phyloP scores from a whole-genome alignment of 2,888 invertebrate species.

The Trichopoda pennipes region DNA sequence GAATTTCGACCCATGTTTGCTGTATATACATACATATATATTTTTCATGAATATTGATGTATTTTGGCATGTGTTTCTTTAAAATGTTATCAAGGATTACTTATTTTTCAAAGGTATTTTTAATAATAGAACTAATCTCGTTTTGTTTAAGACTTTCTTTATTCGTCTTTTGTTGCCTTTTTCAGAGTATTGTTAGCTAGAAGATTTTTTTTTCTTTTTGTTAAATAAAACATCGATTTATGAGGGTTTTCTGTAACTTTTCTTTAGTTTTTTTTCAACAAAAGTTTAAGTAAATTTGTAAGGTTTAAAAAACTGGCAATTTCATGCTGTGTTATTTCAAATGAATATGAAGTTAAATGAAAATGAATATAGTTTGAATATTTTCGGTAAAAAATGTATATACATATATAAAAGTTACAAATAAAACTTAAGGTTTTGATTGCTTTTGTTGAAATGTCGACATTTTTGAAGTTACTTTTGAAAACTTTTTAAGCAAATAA shows the following conservation, averaged over 20 bases:
- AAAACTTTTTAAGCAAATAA: too few relatives aligned
- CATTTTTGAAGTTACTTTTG: too few relatives aligned
- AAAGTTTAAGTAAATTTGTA: constrained; percentile 31
- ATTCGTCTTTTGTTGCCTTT: too few relatives aligned
- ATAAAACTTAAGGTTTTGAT: too few relatives aligned
- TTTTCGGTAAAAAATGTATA: too few relatives aligned
- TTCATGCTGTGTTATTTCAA: constrained; percentile 6
- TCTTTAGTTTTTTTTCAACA: neutral
- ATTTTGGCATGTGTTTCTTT: neutral
- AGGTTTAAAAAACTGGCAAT: constrained; percentile 9
- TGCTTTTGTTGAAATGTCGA: too few relatives aligned
- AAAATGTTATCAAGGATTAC: constrained; percentile 34
- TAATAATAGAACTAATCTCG: too few relatives aligned
- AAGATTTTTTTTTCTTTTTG: too few relatives aligned
- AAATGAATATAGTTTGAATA: constrained; percentile 38
- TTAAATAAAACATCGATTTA: constrained; percentile 50
- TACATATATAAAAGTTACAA: too few relatives aligned
- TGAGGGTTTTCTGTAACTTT: constrained; percentile 10
- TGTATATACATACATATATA: neutral
- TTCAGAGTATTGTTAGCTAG: neutral
- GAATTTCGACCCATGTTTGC: constrained; percentile 19
- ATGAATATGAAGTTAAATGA: too few relatives aligned
- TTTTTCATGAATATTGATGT: too few relatives aligned
- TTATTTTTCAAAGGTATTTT: constrained; percentile 20
- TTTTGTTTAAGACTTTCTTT: too few relatives aligned